Conservation (phyloP, 2,888 invertebrate species). For the Chalcis sispes region DNA sequence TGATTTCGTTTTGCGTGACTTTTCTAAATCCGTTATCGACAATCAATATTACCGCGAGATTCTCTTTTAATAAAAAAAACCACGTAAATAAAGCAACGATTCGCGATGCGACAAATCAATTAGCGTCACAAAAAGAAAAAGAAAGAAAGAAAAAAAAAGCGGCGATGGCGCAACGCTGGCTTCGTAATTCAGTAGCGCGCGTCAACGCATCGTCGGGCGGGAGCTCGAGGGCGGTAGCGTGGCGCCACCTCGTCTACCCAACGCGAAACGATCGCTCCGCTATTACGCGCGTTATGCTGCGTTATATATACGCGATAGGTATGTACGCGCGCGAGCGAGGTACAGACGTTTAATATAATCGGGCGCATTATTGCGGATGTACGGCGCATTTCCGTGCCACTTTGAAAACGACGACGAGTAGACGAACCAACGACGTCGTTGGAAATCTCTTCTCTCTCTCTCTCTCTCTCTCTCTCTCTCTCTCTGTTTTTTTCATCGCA, state of each 20-base stretch:
- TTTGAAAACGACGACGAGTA: slow-evolving; percentile 56
- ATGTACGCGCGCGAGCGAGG: neutral
- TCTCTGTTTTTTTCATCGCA: neutral
- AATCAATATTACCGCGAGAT: too few relatives aligned
- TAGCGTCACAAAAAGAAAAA: too few relatives aligned
- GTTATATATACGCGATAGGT: slow-evolving; percentile 9
- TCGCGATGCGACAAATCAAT: too few relatives aligned
- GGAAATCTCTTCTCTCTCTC: neutral
- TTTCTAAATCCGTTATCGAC: too few relatives aligned
- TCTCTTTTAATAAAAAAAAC: too few relatives aligned
- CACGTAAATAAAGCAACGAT: too few relatives aligned
- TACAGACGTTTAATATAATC: slow-evolving; percentile 32
- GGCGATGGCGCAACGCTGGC: slow-evolving; percentile 4
- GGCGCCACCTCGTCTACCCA: slow-evolving; percentile 68
- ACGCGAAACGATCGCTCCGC: slow-evolving; percentile 19
- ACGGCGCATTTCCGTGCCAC: slow-evolving; percentile 56
- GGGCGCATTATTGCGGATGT: slow-evolving; percentile 15
- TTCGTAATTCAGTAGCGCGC: slow-evolving; percentile 64
- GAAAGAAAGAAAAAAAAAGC: too few relatives aligned
- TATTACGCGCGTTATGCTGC: neutral
- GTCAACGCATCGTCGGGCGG: slow-evolving; percentile 68
- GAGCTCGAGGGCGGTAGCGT: slow-evolving; percentile 47
- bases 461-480: slow-evolving; percentile 21
- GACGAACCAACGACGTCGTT: neutral
- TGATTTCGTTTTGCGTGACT: too few relatives aligned